Evolutionary conservation across 1,140 invertebrate species (phyloP).

Genomic region (Camponotus pennsylvanicus): DNA sequence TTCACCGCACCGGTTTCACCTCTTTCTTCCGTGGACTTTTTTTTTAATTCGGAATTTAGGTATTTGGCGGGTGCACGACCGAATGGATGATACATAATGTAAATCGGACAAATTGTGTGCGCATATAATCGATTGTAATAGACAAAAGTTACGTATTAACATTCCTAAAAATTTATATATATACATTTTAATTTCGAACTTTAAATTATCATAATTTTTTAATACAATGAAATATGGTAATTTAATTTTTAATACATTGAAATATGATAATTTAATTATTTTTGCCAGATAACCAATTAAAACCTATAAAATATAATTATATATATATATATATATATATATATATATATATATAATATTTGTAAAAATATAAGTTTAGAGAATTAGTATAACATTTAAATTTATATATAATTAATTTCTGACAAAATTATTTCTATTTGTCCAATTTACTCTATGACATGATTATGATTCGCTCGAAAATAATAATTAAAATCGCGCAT

Average conservation of each 20-base stretch:
- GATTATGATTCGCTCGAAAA: constrained; percentile 42
- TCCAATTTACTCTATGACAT: constrained; percentile 23
- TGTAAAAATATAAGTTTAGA: not conserved
- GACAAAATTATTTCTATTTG: constrained; percentile 8
- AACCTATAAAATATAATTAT: not conserved
- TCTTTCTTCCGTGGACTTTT: constrained; percentile 43
- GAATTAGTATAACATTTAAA: not conserved
- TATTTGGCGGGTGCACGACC: constrained; percentile 65
- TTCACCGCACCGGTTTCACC: constrained; percentile 57
- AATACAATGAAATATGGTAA: not conserved
- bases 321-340: not conserved
- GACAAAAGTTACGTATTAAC: not conserved
- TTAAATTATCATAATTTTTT: not conserved
- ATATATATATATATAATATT: not conserved
- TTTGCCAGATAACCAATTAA: not conserved
- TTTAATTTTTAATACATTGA: not conserved
- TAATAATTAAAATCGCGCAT: constrained; percentile 1
- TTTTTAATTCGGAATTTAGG: constrained; percentile 2
- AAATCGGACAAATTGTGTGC: constrained; percentile 24
- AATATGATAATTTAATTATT: not conserved
- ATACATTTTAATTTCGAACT: not conserved
- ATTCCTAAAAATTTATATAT: not conserved
- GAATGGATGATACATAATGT: constrained; percentile 33
- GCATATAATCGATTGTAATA: not conserved
- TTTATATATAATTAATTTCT: not conserved